A percentile compares a stretch with the other conserved stretches of the same genome.
Conservation (phyloP, 2,888 invertebrate species). For the Agrochola circellaris region DNA sequence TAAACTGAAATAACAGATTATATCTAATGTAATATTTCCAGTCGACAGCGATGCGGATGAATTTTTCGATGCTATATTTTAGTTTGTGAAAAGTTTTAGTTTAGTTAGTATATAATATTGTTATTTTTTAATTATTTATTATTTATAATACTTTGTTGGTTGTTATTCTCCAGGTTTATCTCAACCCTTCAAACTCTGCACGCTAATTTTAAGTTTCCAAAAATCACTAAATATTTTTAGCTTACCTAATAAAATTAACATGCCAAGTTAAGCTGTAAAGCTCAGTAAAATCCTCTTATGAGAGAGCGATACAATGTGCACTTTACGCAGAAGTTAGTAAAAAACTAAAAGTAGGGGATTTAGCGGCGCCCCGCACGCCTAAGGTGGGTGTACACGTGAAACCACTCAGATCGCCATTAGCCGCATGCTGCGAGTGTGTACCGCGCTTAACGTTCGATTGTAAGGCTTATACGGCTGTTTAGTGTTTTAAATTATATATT, state of each 20-base stretch:
- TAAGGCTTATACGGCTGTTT: slow-evolving; percentile 50
- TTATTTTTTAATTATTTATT: no score
- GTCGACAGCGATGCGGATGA: no score
- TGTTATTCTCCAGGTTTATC: not conserved
- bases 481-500: slow-evolving; percentile 37
- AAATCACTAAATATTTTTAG: slow-evolving; percentile 22
- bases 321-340: slow-evolving; percentile 77
- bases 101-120: no score
- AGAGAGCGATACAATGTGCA: slow-evolving; percentile 82
- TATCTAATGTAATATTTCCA: not conserved
- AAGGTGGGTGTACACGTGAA: slow-evolving; percentile 85
- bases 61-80: no score
- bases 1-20: not conserved
- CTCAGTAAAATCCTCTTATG: slow-evolving; percentile 75
- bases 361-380: slow-evolving; percentile 75
- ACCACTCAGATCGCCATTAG: slow-evolving; percentile 85
- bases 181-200: not conserved
- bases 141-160: not conserved
- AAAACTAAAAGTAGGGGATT: slow-evolving; percentile 84
- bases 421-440: slow-evolving; percentile 69
- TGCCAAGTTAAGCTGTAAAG: slow-evolving; percentile 47
- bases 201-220: not conserved
- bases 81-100: no score
- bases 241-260: slow-evolving; percentile 55
- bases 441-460: slow-evolving; percentile 60